Evolutionary conservation across 2,888 invertebrate genomes (phyloP).

Genomic region (Drosophila helvetica): DNA sequence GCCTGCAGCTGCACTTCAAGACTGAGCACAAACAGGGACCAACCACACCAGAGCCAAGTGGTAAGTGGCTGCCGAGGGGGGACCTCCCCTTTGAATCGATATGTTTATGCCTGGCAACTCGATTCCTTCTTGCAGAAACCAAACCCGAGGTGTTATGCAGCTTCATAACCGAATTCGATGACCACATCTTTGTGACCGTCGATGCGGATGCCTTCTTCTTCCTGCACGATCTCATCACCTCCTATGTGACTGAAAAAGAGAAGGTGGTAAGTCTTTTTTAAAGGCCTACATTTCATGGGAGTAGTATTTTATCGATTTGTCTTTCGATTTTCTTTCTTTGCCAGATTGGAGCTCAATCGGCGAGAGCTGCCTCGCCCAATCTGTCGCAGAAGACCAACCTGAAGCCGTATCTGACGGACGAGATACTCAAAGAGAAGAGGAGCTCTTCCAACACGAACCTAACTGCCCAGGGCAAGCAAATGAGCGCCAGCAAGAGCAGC

Average conservation of each 20-base stretch:
- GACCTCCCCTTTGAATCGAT: not conserved
- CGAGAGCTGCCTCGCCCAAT: slow-evolving; percentile 83
- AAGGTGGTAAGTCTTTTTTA: slow-evolving; percentile 87
- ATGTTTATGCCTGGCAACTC: not conserved
- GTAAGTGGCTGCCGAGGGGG: slow-evolving; percentile 77
- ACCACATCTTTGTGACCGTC: slow-evolving; percentile 98
- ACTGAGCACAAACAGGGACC: slow-evolving; percentile 95
- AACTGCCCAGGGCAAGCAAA: slow-evolving; percentile 64
- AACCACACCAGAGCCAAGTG: slow-evolving; percentile 88
- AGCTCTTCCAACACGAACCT: slow-evolving; percentile 55
- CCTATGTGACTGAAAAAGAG: slow-evolving; percentile 97
- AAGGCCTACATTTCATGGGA: not conserved
- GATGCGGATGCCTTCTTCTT: slow-evolving; percentile 99
- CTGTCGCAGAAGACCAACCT: slow-evolving; percentile 81
- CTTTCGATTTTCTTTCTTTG: not conserved
- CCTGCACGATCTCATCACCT: slow-evolving; percentile 97
- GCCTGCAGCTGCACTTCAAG: slow-evolving; percentile 95
- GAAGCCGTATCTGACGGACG: slow-evolving; percentile 79
- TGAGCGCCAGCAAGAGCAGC: slow-evolving; percentile 72
- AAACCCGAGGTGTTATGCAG: slow-evolving; percentile 97
- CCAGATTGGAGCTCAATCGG: slow-evolving; percentile 82
- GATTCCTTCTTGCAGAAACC: slow-evolving; percentile 85
- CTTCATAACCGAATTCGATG: slow-evolving; percentile 99
- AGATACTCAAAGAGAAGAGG: slow-evolving; percentile 78
- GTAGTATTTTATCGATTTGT: not conserved